Evolutionary conservation across 92 coral and sea anemone species (phyloP), one percentile per base, ranked within the genome.

Genomic region (Parazoanthus darwini): DNA sequence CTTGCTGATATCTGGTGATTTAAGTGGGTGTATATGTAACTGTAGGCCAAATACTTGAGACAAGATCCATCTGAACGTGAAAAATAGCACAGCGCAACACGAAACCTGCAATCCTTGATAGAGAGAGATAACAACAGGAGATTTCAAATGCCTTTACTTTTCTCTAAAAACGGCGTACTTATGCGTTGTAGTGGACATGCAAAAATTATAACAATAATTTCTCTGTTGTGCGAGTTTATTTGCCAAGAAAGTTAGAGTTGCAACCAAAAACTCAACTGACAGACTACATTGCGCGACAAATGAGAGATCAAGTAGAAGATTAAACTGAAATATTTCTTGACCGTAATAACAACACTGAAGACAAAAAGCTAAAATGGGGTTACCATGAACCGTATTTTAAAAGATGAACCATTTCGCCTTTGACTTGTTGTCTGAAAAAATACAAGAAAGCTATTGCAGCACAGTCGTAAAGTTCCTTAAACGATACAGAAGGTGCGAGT

Each of bases 221-320:
- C 29, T 1, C 38, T 58, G 1, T 16, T 15, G 68, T 26, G 43
- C 43, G 38, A 18, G 13, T 33, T 46, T 15, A 46, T 74, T 68
- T 44, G 42, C 25, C 14, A 29, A 35, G 79, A 84, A 44, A 43
- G 63, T 16, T 46, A 33, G 29, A 46, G 75, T 50, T 29, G 29
- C 59, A 33, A n/a, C 44, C n/a, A 23, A 82, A 39, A 82, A 66
- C 43, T 33, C 18, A 36, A 15, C 78, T 74, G 78, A 74, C 78
- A 74, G 78, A 74, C 78, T 74, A 3, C 20, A 35, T 74, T 74
- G 39, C 36, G 44, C 9, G 65, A 68, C 46, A 25, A 25, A 33
- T 13, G 63, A n/a, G 65, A 46, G 82, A 79, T 48, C 38, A 54
- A 79, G 65, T 43, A 16, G 59, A 46, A 68, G 87, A 80, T 80